Conservation (phyloP, 1,140 invertebrate genomes). For the Hydropsyche tenuis region DNA sequence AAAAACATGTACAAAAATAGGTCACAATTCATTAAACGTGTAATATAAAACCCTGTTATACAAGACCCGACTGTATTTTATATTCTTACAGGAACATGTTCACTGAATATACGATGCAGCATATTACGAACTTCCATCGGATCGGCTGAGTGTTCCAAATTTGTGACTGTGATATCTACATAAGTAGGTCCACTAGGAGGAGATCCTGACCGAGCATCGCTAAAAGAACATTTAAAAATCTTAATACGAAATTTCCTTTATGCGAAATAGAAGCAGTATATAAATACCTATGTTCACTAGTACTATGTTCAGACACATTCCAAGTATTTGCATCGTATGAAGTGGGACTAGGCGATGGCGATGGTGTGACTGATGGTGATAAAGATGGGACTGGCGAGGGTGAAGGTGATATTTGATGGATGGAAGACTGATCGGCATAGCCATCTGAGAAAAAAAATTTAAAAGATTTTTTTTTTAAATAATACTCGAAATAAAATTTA, state of each 20-base stretch:
- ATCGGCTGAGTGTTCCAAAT: constrained; percentile 57
- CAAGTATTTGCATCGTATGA: constrained; percentile 41
- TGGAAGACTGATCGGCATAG: constrained; percentile 28
- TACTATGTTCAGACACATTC: constrained; percentile 45
- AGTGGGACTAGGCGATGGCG: constrained; percentile 44
- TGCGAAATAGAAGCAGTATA: background rate
- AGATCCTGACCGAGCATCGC: constrained; percentile 45
- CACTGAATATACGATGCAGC: constrained; percentile 48
- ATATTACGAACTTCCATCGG: constrained; percentile 47
- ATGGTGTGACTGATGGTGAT: constrained; percentile 10
- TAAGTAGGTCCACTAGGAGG: constrained; percentile 41
- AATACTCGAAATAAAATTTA: too few relatives aligned
- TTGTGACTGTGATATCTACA: constrained; percentile 55
- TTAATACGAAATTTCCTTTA: too few relatives aligned
- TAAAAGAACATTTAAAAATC: background rate
- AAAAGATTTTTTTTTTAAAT: too few relatives aligned
- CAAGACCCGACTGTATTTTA: too few relatives aligned
- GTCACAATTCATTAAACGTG: too few relatives aligned
- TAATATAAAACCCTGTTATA: too few relatives aligned
- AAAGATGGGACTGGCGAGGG: constrained; percentile 35
- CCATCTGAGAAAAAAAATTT: constrained; percentile 31
- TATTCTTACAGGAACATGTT: constrained; percentile 45
- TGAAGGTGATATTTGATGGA: constrained; percentile 33
- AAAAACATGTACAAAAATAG: too few relatives aligned
- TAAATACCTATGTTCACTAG: constrained; percentile 46